Percentiles rank a stretch among this genome's conserved stretches.
Conservation (phyloP, 2,113 vertebrate species). For the Gorsachius goisagi region DNA sequence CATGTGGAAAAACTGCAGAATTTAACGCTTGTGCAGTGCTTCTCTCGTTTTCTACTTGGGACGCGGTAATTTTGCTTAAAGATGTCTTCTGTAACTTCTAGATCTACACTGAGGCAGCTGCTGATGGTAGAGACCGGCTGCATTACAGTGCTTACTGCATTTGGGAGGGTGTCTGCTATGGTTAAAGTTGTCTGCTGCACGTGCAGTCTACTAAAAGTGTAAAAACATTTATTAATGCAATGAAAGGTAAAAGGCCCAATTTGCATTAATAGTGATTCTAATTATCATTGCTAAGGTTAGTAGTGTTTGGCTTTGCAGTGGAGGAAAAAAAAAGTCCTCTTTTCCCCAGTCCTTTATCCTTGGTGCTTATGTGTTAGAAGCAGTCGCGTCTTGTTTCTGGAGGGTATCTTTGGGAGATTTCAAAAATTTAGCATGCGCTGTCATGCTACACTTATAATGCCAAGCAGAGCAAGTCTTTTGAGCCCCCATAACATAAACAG, state of each 20-base stretch:
- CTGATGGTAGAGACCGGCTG: neutral
- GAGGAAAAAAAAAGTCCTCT: neutral
- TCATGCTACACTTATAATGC: neutral
- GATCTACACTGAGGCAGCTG: neutral
- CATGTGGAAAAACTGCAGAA: neutral
- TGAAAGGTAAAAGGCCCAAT: neutral
- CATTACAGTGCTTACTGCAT: neutral
- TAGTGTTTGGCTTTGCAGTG: neutral
- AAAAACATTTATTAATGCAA: neutral
- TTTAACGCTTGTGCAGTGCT: accelerated
- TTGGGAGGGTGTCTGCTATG: neutral
- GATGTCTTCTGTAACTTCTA: neutral
- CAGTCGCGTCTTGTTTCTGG: neutral
- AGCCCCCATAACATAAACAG: neutral
- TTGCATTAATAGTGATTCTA: neutral
- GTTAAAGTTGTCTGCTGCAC: neutral
- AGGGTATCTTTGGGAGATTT: neutral
- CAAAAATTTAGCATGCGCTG: neutral
- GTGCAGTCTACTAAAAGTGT: neutral
- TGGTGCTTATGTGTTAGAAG: neutral
- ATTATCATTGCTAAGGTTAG: neutral
- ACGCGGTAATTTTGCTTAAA: neutral
- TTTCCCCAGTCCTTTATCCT: neutral
- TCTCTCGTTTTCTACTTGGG: neutral
- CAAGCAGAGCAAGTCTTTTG: neutral